Base-by-base conservation (phyloP, 2,797 vertebrate species). In the Vultur gryphus region DNA sequence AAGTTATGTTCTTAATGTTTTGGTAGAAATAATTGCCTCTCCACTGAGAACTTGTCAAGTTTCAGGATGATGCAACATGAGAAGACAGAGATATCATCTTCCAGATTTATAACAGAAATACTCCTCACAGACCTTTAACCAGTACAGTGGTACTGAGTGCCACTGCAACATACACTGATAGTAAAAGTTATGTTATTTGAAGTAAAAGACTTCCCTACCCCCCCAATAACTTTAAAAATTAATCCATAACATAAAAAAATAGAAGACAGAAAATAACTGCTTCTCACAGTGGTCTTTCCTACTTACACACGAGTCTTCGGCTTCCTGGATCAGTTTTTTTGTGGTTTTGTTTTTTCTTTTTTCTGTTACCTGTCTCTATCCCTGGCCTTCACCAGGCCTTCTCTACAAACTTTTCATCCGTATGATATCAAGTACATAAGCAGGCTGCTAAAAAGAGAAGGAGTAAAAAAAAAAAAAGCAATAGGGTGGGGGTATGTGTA, bases 11-110 rank as follows among this genome's bases (percentile, higher is more conserved):
- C 73, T 76, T 91, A 76, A 73, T 84, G 61, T 94, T 84, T 89
- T 55, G 33, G 81, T 61, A 88, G 73, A 96, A 94, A 95, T 97
- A 97, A 95, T 94, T 95, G 90, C 81, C 76, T 97, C 91, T 84
- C 52, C 51, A 54, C 70, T 95, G 96, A 94, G 91, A 97, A 91
- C 85, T 87, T 93, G 84, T 88, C 93, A 94, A 67, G 43, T 78
- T 91, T 88, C 91, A 92, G 69, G 25, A 73, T 88, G 87, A 89
- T 91, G 85, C 79, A 90, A 52, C 67, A 51, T 26, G n/a, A 81
- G 62, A 90, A 83, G 66, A 65, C 28, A 49, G 37, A 96, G 67
- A 55, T 67, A 69, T 6, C 73, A 71, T 59, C 57, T 81, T 79
- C 44, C 64, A 75, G 66, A 79, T 89, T 92, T 90, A 70, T 58